A percentile compares a stretch with the other conserved stretches of the same genome.
These are phyloP conservation scores for Prunella strophiata DNA, from an alignment of 2,797 vertebrate species.

Conservation along the genomic window DNA sequence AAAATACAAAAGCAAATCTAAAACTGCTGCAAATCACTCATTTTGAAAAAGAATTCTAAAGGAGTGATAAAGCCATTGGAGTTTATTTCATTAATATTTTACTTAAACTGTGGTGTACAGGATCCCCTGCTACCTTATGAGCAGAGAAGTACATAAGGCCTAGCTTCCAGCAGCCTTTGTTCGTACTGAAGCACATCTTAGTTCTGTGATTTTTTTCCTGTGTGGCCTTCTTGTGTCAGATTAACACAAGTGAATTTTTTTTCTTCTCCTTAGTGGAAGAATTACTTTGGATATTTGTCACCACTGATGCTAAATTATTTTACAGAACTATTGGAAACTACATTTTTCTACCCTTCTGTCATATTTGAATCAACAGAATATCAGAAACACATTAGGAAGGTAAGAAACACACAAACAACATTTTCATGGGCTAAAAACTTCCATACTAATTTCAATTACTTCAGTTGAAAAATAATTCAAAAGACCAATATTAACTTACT, in stretches of 20 bases:
- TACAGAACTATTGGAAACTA: neutral
- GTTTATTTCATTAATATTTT: neutral
- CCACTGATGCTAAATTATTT: neutral
- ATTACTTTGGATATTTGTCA: neutral
- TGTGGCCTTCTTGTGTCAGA: neutral
- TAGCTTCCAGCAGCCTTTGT: neutral
- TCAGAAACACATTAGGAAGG: neutral
- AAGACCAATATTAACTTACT: conserved; percentile 83
- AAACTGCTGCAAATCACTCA: neutral
- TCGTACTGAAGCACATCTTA: neutral
- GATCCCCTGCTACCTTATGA: neutral
- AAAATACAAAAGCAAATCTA: neutral
- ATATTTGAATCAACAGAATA: neutral
- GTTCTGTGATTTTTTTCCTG: neutral
- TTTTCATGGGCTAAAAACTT: neutral
- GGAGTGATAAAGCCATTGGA: neutral
- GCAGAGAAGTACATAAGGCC: neutral
- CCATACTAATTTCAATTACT: neutral
- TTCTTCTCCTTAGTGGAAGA: neutral
- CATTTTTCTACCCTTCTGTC: neutral
- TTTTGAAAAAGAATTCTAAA: neutral
- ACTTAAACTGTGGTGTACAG: neutral
- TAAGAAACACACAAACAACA: neutral
- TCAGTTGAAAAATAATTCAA: neutral
- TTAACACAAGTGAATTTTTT: neutral